Evolutionary conservation across 2,797 vertebrate species (phyloP), one percentile per base, ranked within the genome.

Genomic region (Apodemus agrarius): DNA sequence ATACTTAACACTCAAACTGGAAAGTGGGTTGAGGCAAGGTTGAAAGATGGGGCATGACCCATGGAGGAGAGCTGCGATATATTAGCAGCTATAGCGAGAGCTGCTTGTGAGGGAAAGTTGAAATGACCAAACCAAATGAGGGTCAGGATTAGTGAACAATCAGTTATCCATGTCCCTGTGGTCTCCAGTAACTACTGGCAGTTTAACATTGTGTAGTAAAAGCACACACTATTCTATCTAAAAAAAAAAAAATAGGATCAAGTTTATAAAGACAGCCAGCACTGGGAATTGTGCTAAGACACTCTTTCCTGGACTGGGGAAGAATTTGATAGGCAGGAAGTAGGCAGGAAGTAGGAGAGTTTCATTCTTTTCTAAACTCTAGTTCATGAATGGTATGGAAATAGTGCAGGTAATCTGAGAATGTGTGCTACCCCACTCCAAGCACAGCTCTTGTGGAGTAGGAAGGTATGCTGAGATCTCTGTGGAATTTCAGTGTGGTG

Each of bases 111-210:
- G 59, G 5, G 13, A 14, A 6, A 46, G 9, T 54, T 92, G 43
- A 78, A 96, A 89, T 89, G 43, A 57, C 46, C n/a, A 65, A 67
- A 54, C 29, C n/a, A 74, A 81, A 29, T 26, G 61, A 22, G n/a
- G 13, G 54, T 93, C 21, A 29, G 40, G 26, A 83, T 90, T 22
- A 12, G 9, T 34, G 16, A 46, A 49, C 79, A 82, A 85, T 92
- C n/a, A 95, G 46, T 93, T 88, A 90, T 74, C 94, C 22, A 40
- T 82, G 54, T 89, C 54, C 57, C 49, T 67, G 34, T 21, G 3
- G 52, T 90, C 31, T 95, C 52, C 59, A 3, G 3, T 37, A 26
- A 74, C 78, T 89, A 89, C 46, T 31, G 59, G 4, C 21, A n/a
- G 87, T 31, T 79, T n/a, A 46, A 43, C 14, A 40, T 49, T 84